Base-by-base conservation (phyloP, 1,140 invertebrate species). In the Octopus bimaculoides region DNA sequence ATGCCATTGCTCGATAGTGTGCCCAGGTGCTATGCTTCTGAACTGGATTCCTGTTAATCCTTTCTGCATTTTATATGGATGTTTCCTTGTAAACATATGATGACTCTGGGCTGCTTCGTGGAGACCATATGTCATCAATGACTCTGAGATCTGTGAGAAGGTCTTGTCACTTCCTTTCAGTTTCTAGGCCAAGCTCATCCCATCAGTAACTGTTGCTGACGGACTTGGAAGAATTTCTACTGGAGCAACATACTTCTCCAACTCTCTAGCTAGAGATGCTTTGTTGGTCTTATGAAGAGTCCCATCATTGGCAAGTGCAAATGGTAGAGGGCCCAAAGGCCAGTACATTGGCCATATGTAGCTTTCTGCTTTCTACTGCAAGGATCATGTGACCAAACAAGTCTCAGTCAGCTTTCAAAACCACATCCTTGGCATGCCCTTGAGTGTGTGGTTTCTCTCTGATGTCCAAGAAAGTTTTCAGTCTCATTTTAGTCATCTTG, bases 261-360 rank as follows among this genome's bases (percentile, higher is more conserved):
- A 61, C 56, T 61, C 2, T 17, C 56, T 61, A 17, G 56, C 56
- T 61, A 61, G 56, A 17, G 17, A 9, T 12, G 56, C 56, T 17
- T 61, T 61, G 56, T 61, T 61, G 2, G 9, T 61, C 56, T 61
- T 61, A 17, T 17, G 20, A 26, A 75, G n/a, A 75, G 2, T 12
- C 17, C 17, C 56, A 61, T 61, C 56, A 17, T 17, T 17, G 56
- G 2, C 2, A 61, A 61, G 56, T 61, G 9, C 56, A 9, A 12
- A 61, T 61, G 56, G 56, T 17, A 61, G 17, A 61, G 56, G 56
- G 9, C 82, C 82, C 26, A 83, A 56, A 54, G 80, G 55, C 54
- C 17, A 82, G 55, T 9, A 83, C 71, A 54, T 79, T 77, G 14
- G 71, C 17, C 77, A 83, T 73, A n/a, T 83, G 20, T 9, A 83